Percentiles rank a stretch among this genome's conserved stretches.
Conservation (phyloP, 2,797 vertebrate genomes). For the Tangara arthus region DNA sequence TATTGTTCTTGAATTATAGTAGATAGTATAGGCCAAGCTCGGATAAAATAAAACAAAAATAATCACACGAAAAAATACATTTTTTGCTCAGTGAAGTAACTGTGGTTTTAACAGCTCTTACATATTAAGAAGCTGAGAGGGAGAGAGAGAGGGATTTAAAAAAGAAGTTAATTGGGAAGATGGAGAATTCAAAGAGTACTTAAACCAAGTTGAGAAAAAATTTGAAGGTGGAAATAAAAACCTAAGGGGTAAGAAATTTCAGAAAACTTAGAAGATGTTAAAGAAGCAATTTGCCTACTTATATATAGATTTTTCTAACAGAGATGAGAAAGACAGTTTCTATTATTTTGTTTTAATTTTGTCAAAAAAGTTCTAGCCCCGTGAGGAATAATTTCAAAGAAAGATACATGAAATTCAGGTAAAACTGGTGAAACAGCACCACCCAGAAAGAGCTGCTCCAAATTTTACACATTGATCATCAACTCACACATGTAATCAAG, state of each 20-base stretch:
- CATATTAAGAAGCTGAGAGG: background rate
- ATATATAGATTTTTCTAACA: background rate
- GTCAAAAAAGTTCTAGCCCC: background rate
- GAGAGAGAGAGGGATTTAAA: background rate
- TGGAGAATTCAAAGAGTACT: background rate
- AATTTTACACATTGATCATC: background rate
- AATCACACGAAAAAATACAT: fast-evolving
- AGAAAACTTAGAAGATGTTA: background rate
- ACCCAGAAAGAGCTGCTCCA: background rate
- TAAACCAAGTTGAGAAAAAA: background rate
- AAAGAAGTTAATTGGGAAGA: background rate
- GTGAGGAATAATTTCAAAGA: background rate
- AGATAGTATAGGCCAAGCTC: background rate
- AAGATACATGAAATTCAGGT: background rate
- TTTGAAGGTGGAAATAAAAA: background rate
- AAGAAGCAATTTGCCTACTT: background rate
- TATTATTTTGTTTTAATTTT: background rate
- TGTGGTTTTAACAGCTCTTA: background rate
- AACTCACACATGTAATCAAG: background rate
- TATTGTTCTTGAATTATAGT: background rate
- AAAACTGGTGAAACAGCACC: background rate
- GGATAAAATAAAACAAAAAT: background rate
- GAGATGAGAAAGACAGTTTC: background rate
- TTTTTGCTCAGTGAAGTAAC: background rate
- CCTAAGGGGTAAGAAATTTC: background rate